phyloP scores from a whole-genome alignment of 2,113 vertebrate species.

The Hassar affinis region DNA sequence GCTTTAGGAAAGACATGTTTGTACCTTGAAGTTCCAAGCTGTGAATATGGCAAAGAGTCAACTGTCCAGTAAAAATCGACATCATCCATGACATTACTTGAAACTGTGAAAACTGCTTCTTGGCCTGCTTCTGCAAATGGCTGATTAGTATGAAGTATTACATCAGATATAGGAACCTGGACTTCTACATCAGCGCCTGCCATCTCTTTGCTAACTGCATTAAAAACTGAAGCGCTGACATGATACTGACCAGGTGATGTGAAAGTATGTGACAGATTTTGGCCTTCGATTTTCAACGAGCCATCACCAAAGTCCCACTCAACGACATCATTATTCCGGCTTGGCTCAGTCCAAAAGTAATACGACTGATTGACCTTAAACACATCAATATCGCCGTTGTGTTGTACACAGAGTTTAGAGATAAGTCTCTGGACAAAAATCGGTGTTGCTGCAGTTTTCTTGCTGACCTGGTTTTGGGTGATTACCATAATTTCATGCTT shows the following conservation, averaged over 20 bases:
- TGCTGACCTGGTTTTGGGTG: slow-evolving; percentile 68
- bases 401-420: slow-evolving; percentile 54
- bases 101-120: slow-evolving; percentile 60
- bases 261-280: slow-evolving; percentile 66
- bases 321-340: slow-evolving; percentile 60
- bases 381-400: slow-evolving; percentile 43
- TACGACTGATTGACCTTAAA: slow-evolving; percentile 58
- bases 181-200: slow-evolving; percentile 58
- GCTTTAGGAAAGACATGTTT: slow-evolving; percentile 62
- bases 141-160: slow-evolving; percentile 59
- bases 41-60: slow-evolving; percentile 44
- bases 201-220: slow-evolving; percentile 65
- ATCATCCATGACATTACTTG: slow-evolving; percentile 57
- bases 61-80: slow-evolving; percentile 69
- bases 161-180: slow-evolving; percentile 58
- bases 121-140: slow-evolving; percentile 59
- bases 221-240: slow-evolving; percentile 64
- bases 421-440: slow-evolving; percentile 66
- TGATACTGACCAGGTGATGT: slow-evolving; percentile 60
- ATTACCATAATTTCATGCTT: slow-evolving; percentile 62
- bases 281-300: slow-evolving; percentile 44
- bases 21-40: slow-evolving; percentile 58
- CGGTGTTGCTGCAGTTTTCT: slow-evolving; percentile 51
- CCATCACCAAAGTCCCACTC: slow-evolving; percentile 77
- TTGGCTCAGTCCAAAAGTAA: slow-evolving; percentile 62